phyloP scores from a whole-genome alignment of 2,797 vertebrate species.

The Tokudaia muenninki region DNA sequence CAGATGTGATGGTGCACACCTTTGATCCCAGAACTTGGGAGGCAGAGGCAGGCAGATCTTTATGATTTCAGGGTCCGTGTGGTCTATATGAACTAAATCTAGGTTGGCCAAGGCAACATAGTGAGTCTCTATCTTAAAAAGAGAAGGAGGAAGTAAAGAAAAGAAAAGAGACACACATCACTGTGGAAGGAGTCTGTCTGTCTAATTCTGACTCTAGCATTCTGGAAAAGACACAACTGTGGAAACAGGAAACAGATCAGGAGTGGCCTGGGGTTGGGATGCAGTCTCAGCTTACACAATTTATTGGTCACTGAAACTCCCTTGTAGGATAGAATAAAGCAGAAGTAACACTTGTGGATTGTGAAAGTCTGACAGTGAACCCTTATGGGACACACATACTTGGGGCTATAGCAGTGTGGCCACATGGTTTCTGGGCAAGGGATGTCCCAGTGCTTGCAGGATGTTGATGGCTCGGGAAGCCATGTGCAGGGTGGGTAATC shows the following conservation, averaged over 20 bases:
- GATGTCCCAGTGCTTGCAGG: fast-evolving
- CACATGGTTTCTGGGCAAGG: neutral
- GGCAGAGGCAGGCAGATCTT: neutral
- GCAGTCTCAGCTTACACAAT: neutral
- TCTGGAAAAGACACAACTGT: neutral
- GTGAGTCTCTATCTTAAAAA: neutral
- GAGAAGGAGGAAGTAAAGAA: neutral
- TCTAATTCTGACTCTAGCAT: neutral
- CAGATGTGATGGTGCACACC: neutral
- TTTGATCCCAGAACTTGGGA: neutral
- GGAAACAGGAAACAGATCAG: neutral
- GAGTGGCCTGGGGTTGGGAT: neutral
- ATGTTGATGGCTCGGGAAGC: neutral
- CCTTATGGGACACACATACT: fast-evolving
- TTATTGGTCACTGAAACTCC: neutral
- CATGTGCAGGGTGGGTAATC: neutral
- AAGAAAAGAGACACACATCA: neutral
- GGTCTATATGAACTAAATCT: neutral
- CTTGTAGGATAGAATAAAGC: neutral
- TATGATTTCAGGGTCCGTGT: neutral
- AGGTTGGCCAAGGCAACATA: neutral
- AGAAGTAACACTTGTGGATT: neutral
- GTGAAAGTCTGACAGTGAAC: neutral
- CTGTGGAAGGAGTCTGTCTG: neutral
- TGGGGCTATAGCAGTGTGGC: neutral